Conservation (phyloP, 2,888 invertebrate species). For the Mesorhabditis spiculigera region DNA sequence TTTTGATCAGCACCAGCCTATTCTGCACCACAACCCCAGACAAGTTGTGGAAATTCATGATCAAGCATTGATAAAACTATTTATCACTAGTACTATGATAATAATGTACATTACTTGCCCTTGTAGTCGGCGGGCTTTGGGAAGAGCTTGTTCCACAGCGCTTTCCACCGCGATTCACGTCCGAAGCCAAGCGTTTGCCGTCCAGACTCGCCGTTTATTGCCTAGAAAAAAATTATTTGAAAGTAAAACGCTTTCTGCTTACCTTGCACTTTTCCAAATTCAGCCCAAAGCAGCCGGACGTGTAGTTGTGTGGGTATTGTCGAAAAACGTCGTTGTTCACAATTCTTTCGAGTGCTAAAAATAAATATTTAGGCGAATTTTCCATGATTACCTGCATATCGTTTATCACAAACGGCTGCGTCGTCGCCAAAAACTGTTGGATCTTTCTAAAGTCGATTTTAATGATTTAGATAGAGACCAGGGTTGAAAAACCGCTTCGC, state of each 20-base stretch:
- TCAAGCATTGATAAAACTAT: conserved; percentile 29
- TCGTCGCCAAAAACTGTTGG: conserved; percentile 4
- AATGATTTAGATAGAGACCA: too few relatives aligned
- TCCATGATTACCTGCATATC: background rate
- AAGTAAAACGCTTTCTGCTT: background rate
- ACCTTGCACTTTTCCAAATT: conserved; percentile 32
- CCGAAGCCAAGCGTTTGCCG: background rate
- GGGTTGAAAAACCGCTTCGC: too few relatives aligned
- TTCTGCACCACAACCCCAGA: conserved; percentile 24
- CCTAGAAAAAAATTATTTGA: background rate
- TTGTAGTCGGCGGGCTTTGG: background rate
- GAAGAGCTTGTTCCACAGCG: conserved; percentile 1
- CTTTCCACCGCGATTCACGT: conserved; percentile 3
- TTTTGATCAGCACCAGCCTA: conserved; percentile 25
- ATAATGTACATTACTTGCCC: background rate
- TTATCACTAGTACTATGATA: background rate
- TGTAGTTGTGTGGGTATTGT: conserved; percentile 41
- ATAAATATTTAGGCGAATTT: background rate
- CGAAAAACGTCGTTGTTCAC: conserved; percentile 35
- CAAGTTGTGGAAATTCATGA: conserved; percentile 40
- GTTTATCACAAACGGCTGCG: background rate
- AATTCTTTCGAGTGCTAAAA: conserved; percentile 41
- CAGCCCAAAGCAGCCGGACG: conserved; percentile 45
- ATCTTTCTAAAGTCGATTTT: background rate
- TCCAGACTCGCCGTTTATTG: background rate